A percentile compares a stretch with the other conserved stretches of the same genome.
Conservation (phyloP, 2,113 vertebrate species). For the Nannospalax galili region DNA sequence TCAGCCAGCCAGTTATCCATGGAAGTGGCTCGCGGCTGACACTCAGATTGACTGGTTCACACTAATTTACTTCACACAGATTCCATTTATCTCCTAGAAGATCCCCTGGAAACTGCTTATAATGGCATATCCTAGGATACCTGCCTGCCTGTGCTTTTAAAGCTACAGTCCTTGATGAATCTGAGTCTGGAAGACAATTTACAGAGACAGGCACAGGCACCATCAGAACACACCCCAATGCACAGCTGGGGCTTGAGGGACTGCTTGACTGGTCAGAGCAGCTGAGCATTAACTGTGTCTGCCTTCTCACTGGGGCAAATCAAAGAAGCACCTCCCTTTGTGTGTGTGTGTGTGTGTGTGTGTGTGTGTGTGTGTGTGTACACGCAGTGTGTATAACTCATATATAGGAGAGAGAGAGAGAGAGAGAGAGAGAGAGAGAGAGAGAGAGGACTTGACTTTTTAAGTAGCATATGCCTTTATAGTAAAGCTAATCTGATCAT, state of each 20-base stretch:
- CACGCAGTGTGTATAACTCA: too few relatives aligned
- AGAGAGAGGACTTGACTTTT: neutral
- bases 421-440: neutral
- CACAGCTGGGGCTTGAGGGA: constrained; percentile 87
- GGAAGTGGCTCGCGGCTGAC: constrained; percentile 89
- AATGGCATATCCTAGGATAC: constrained; percentile 89
- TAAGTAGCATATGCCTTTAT: neutral
- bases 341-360: too few relatives aligned
- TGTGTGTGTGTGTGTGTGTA: too few relatives aligned
- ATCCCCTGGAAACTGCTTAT: constrained; percentile 90
- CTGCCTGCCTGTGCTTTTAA: constrained; percentile 87
- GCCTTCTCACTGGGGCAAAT: constrained; percentile 83
- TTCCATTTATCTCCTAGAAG: constrained; percentile 91
- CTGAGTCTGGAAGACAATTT: constrained; percentile 87
- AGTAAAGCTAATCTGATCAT: constrained; percentile 55
- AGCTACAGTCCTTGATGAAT: constrained; percentile 87
- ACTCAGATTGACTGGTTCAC: constrained; percentile 91
- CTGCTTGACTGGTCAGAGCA: constrained; percentile 85
- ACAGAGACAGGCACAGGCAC: constrained; percentile 87
- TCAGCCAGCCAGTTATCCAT: constrained; percentile 87
- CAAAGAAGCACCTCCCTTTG: constrained; percentile 47
- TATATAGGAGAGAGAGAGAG: neutral
- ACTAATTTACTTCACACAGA: constrained; percentile 92
- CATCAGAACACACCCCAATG: constrained; percentile 87
- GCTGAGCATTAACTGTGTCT: constrained; percentile 85